phyloP scores from a whole-genome alignment of 2,888 invertebrate species.

The Eupithecia pulchellata region DNA sequence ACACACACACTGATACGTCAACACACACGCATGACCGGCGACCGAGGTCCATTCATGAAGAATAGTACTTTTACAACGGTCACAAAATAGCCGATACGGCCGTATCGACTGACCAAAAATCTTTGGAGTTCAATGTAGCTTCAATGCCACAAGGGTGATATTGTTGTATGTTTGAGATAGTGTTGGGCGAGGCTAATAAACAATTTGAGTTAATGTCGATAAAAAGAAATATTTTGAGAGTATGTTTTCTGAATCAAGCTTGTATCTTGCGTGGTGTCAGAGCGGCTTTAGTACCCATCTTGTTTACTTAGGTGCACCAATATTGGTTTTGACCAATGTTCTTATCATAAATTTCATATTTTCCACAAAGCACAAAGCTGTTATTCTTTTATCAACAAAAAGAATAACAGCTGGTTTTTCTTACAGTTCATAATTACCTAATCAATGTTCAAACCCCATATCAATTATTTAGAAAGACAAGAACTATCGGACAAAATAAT shows the following conservation, averaged over 20 bases:
- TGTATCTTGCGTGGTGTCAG: constrained; percentile 36
- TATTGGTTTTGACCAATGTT: constrained; percentile 30
- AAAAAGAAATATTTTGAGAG: constrained; percentile 43
- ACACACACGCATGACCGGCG: constrained; percentile 60
- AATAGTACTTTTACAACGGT: constrained; percentile 70
- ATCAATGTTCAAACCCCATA: background rate
- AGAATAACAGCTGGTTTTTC: background rate
- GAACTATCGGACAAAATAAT: background rate
- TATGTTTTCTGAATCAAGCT: constrained; percentile 38
- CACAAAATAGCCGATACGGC: constrained; percentile 66
- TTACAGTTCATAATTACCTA: background rate
- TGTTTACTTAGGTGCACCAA: constrained; percentile 29
- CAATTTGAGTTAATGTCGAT: constrained; percentile 47
- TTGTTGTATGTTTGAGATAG: constrained; percentile 57
- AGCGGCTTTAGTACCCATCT: constrained; percentile 25
- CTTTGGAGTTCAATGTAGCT: constrained; percentile 53
- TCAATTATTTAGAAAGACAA: background rate
- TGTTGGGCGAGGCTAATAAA: constrained; percentile 51
- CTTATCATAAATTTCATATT: constrained; percentile 15
- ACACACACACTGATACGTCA: constrained; percentile 61
- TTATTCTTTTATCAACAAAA: background rate
- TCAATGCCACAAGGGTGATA: constrained; percentile 49
- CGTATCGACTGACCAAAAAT: constrained; percentile 56
- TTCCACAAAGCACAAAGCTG: constrained; percentile 6
- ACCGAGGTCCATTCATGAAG: constrained; percentile 80